These are phyloP conservation scores for human (Homo sapiens) DNA, from an alignment of 2,113 vertebrate genomes.

Conservation along the genomic window DNA sequence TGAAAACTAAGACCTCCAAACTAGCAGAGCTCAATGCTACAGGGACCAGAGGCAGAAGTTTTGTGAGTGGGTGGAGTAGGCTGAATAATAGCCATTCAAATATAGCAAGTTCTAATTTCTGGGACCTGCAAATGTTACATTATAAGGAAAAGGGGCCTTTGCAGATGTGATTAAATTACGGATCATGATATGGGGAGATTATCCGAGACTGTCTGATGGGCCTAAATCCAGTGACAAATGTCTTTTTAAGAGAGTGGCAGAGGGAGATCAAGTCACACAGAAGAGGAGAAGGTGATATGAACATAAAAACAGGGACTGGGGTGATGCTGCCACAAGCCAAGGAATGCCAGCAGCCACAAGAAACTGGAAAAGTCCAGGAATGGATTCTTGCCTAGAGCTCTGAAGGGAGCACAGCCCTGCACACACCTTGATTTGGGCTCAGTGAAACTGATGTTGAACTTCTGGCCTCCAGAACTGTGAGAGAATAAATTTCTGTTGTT, in stretches of 20 bases:
- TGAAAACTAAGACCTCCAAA: background rate
- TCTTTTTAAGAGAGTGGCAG: slow-evolving; percentile 6
- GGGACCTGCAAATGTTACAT: background rate
- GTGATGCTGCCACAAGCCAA: background rate
- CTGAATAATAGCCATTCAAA: background rate
- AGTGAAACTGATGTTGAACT: background rate
- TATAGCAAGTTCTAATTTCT: background rate
- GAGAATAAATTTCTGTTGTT: background rate
- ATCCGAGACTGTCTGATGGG: background rate
- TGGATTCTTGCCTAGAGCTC: background rate
- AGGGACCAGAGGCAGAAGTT: background rate
- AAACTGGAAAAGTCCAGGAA: background rate
- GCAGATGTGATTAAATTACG: slow-evolving; percentile 8
- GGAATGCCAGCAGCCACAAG: background rate
- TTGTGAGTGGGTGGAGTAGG: background rate
- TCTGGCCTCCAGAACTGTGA: background rate
- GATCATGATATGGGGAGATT: background rate
- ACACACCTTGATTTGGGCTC: background rate
- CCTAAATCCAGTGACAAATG: background rate
- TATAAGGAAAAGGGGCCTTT: slow-evolving; percentile 30
- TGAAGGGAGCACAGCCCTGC: background rate
- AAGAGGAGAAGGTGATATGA: background rate
- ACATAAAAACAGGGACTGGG: background rate
- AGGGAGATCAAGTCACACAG: background rate
- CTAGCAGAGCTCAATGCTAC: background rate